A percentile compares a stretch with the other conserved stretches of the same genome.
These are phyloP conservation scores for Mungos mungo DNA, from an alignment of 2,113 vertebrate genomes.

Conservation along the genomic window DNA sequence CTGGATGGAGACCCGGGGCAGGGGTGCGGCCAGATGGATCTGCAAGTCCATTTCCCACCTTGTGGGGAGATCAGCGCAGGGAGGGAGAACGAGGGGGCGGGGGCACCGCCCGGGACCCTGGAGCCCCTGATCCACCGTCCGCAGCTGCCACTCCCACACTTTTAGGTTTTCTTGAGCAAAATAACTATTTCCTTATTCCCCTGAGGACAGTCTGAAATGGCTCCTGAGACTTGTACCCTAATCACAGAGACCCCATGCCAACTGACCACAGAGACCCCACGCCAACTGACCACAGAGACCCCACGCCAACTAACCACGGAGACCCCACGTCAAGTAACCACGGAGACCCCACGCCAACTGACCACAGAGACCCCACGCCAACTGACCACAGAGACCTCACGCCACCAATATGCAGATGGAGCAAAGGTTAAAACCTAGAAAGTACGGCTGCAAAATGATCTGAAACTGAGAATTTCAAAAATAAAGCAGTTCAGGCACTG, in stretches of 20 bases:
- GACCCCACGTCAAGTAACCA: too few species aligned
- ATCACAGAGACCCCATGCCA: background rate
- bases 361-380: too few species aligned
- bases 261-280: too few species aligned
- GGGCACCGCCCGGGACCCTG: fast-evolving
- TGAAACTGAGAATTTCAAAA: background rate
- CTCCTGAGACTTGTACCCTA: background rate
- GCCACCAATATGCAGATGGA: background rate
- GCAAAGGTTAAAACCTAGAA: background rate
- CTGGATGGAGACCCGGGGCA: background rate
- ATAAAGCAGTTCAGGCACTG: background rate
- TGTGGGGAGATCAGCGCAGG: background rate
- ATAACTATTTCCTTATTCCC: background rate
- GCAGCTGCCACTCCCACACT: background rate
- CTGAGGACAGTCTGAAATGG: background rate
- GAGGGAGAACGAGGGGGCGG: background rate
- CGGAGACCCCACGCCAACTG: too few species aligned
- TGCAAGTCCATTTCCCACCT: background rate
- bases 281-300: too few species aligned
- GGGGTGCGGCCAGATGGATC: background rate
- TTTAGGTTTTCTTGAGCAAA: background rate
- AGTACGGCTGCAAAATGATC: too few species aligned
- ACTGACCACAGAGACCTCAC: background rate
- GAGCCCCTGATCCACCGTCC: background rate
- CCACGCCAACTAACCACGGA: too few species aligned